Evolutionary conservation across 2,113 vertebrate species (phyloP).

Genomic region (Tor tambroides): DNA sequence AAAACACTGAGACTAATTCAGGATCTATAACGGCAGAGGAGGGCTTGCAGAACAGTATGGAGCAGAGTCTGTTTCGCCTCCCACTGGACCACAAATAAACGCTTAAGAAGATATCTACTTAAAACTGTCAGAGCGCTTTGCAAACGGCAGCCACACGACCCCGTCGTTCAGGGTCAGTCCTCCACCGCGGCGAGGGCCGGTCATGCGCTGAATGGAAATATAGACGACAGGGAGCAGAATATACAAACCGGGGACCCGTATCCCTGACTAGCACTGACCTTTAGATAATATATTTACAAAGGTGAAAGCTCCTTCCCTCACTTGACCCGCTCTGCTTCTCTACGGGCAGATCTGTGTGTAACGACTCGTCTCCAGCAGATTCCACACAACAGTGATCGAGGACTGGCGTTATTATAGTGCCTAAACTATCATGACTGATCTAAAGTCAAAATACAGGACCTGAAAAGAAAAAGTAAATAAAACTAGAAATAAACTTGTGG

Average conservation of each 20-base stretch:
- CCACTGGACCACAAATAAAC: constrained; percentile 73
- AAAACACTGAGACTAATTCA: constrained; percentile 69
- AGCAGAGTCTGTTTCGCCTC: constrained; percentile 65
- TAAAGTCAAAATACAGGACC: background rate
- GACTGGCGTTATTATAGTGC: background rate
- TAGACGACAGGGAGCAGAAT: constrained; percentile 58
- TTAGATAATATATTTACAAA: constrained; percentile 47
- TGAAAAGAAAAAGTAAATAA: background rate
- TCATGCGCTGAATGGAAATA: constrained; percentile 76
- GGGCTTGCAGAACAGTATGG: constrained; percentile 21
- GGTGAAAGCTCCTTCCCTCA: constrained; percentile 26
- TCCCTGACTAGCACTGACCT: constrained; percentile 55
- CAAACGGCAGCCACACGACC: constrained; percentile 79
- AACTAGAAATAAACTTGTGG: background rate
- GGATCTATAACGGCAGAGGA: constrained; percentile 59
- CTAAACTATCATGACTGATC: background rate
- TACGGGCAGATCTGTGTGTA: constrained; percentile 15
- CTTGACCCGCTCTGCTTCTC: constrained; percentile 7
- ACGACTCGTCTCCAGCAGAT: constrained; percentile 4
- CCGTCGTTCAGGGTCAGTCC: constrained; percentile 73
- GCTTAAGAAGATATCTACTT: constrained; percentile 81
- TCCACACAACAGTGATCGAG: background rate
- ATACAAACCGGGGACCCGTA: constrained; percentile 27
- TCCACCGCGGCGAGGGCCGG: constrained; percentile 74
- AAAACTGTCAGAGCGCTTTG: constrained; percentile 84